phyloP scores from a whole-genome alignment of 2,113 vertebrate genomes.

The Meleagris gallopavo region DNA sequence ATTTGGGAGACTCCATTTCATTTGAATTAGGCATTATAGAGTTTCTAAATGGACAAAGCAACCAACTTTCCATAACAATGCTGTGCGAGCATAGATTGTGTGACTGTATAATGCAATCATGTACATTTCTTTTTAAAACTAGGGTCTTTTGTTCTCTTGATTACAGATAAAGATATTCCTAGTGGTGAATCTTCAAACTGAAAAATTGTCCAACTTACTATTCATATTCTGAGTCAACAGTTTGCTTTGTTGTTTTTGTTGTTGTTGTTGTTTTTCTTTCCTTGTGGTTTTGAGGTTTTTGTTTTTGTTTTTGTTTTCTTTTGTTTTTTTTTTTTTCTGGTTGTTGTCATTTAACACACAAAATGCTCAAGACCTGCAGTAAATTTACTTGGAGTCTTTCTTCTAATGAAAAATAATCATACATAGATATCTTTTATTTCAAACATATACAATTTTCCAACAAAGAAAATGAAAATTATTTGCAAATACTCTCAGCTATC shows the following conservation, averaged over 20 bases:
- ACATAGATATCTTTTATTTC: neutral
- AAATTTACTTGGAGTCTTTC: neutral
- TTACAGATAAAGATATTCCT: slow-evolving; percentile 22
- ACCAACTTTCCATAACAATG: slow-evolving; percentile 32
- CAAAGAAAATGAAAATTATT: neutral
- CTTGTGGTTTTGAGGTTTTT: neutral
- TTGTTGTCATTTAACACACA: neutral
- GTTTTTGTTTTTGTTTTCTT: neutral
- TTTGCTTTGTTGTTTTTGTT: neutral
- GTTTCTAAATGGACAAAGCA: slow-evolving; percentile 20
- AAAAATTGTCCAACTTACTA: neutral
- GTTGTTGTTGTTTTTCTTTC: neutral
- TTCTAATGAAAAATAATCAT: neutral
- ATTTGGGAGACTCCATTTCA: neutral
- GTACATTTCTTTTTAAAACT: slow-evolving; percentile 32
- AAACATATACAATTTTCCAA: neutral
- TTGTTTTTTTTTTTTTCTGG: no score
- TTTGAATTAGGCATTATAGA: neutral
- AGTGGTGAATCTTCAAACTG: neutral
- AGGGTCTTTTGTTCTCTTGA: slow-evolving; percentile 36
- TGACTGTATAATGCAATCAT: slow-evolving; percentile 61
- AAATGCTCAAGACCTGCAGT: neutral
- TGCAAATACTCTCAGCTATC: neutral
- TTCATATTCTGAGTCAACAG: neutral
- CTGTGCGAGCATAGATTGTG: neutral